phyloP scores from a whole-genome alignment of 2,888 invertebrate genomes.

The Latheticus oryzae region DNA sequence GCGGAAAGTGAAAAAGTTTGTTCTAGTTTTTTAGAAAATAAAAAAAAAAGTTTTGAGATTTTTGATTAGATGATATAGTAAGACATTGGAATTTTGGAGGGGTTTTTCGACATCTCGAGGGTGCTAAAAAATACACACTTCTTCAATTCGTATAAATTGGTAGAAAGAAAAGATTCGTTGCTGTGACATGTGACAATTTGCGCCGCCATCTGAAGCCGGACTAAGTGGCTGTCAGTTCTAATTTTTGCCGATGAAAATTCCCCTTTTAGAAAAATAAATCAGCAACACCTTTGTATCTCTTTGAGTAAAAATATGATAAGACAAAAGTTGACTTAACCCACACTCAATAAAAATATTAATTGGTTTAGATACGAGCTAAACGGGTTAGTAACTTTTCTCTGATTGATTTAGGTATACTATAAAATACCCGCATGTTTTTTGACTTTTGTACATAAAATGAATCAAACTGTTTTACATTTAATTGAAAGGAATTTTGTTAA shows the following conservation, averaged over 20 bases:
- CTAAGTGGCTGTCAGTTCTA: constrained; percentile 44
- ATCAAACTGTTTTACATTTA: constrained; percentile 29
- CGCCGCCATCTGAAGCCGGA: constrained; percentile 40
- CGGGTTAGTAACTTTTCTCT: constrained; percentile 33
- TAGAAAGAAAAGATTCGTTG: constrained; percentile 42
- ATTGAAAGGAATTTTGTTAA: constrained; percentile 7
- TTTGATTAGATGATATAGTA: too few relatives aligned
- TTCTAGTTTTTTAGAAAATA: neutral
- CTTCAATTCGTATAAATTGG: constrained; percentile 61
- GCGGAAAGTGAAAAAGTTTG: constrained; percentile 13
- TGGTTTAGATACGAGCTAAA: constrained; percentile 18
- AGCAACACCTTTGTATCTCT: neutral
- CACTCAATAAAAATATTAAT: constrained; percentile 37
- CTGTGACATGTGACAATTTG: constrained; percentile 60
- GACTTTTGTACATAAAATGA: constrained; percentile 4
- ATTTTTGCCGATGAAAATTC: constrained; percentile 36
- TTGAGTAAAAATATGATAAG: constrained; percentile 5
- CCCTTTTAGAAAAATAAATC: constrained; percentile 33
- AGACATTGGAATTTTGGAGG: constrained; percentile 1
- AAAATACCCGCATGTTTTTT: constrained; percentile 36
- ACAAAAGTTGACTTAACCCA: constrained; percentile 19
- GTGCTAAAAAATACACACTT: constrained; percentile 57
- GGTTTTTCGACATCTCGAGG: constrained; percentile 24
- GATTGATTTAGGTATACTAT: constrained; percentile 32
- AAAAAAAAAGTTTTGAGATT: constrained; percentile 8